phyloP scores from a whole-genome alignment of 1,140 invertebrate species.

The Potamilus streckersoni region DNA sequence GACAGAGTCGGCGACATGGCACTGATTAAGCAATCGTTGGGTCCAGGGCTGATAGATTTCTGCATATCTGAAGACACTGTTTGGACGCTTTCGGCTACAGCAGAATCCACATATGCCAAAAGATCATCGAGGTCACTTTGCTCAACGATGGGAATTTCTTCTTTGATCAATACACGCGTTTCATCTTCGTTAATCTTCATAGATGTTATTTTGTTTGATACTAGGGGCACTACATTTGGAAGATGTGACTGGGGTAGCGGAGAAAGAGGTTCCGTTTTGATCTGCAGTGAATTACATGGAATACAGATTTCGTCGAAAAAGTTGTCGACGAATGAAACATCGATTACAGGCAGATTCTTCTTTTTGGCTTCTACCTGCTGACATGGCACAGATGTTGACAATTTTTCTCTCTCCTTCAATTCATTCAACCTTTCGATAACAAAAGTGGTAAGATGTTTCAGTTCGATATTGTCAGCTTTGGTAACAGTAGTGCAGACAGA shows the following conservation, averaged over 20 bases:
- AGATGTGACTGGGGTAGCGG: slow-evolving; percentile 9
- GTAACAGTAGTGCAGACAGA: slow-evolving; percentile 15
- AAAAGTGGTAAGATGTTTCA: slow-evolving; percentile 40
- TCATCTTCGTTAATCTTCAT: slow-evolving; percentile 5
- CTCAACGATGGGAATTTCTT: slow-evolving; percentile 31
- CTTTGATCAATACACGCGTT: slow-evolving; percentile 11
- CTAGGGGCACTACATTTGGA: background rate
- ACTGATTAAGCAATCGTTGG: slow-evolving; percentile 19
- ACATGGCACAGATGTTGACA: slow-evolving; percentile 6
- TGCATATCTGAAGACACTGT: slow-evolving; percentile 16
- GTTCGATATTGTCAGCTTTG: slow-evolving; percentile 27
- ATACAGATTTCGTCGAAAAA: slow-evolving; percentile 55
- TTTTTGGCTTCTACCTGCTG: slow-evolving; percentile 12
- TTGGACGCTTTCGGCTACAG: slow-evolving; percentile 26
- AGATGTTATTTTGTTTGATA: background rate
- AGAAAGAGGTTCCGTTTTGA: slow-evolving; percentile 27
- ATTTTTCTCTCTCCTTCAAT: slow-evolving; percentile 22
- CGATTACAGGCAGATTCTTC: slow-evolving; percentile 56
- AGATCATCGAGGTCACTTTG: slow-evolving; percentile 51
- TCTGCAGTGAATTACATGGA: slow-evolving; percentile 9
- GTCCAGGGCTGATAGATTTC: slow-evolving; percentile 26
- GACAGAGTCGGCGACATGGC: slow-evolving; percentile 23
- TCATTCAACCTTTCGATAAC: slow-evolving; percentile 30
- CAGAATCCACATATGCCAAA: slow-evolving; percentile 38
- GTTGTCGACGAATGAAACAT: slow-evolving; percentile 53